phyloP scores from a whole-genome alignment of 2,797 vertebrate species.

The Antennarius maculatus region DNA sequence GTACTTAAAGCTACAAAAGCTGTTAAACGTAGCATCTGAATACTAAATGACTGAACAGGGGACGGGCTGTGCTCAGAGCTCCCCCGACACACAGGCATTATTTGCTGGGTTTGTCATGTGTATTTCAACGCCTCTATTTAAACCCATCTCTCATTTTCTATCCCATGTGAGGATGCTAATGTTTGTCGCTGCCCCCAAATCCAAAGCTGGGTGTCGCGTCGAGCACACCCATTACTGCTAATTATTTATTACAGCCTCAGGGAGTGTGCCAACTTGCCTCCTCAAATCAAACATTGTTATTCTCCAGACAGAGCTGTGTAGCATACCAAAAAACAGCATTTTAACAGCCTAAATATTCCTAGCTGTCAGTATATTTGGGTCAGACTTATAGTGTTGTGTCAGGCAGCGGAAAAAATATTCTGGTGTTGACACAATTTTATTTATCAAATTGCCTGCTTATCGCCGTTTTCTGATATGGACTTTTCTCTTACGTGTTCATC shows the following conservation, averaged over 20 bases:
- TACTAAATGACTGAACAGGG: constrained; percentile 10
- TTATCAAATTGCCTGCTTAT: constrained; percentile 8
- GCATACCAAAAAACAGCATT: constrained; percentile 44
- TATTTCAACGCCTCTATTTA: constrained; percentile 60
- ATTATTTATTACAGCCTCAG: constrained; percentile 77
- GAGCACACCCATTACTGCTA: constrained; percentile 73
- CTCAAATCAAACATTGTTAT: constrained; percentile 73
- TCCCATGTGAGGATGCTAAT: constrained; percentile 61
- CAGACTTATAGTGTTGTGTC: constrained; percentile 37
- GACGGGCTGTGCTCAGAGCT: constrained; percentile 9
- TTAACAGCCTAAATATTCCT: constrained; percentile 51
- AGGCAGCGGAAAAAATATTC: constrained; percentile 1
- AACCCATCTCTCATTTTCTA: constrained; percentile 36
- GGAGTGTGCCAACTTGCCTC: constrained; percentile 57
- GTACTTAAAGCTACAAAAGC: constrained; percentile 1
- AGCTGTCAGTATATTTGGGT: constrained; percentile 61
- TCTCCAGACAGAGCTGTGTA: constrained; percentile 58
- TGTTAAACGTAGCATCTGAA: constrained; percentile 2
- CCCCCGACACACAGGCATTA: constrained; percentile 24
- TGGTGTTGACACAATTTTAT: constrained; percentile 23
- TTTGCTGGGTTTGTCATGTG: constrained; percentile 52
- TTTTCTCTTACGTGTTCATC: constrained; percentile 17
- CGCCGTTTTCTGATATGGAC: background rate
- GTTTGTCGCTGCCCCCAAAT: constrained; percentile 64
- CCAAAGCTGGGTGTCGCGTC: constrained; percentile 57